phyloP scores from a whole-genome alignment of 1,140 invertebrate genomes.

The Eumaeus atala region DNA sequence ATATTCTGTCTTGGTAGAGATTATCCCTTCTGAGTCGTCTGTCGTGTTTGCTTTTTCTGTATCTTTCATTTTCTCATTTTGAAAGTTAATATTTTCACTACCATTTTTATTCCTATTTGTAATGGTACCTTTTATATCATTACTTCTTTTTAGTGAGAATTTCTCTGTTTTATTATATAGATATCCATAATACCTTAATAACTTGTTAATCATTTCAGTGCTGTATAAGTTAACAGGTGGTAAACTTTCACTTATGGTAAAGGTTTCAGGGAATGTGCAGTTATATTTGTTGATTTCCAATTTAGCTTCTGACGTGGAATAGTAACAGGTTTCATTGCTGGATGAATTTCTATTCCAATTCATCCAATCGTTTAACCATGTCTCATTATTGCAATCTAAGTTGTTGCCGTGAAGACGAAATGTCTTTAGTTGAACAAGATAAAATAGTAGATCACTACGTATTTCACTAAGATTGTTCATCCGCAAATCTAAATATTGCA shows the following conservation, averaged over 20 bases:
- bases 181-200: conserved; percentile 61
- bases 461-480: conserved; percentile 75
- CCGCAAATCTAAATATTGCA: conserved; percentile 82
- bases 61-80: conserved; percentile 7
- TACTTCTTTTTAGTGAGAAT: conserved; percentile 32
- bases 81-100: not conserved
- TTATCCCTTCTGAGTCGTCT: not conserved
- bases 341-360: conserved; percentile 71
- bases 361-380: conserved; percentile 80
- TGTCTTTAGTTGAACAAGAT: conserved; percentile 79
- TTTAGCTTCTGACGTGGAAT: conserved; percentile 56
- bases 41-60: not conserved
- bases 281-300: conserved; percentile 61
- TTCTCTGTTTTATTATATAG: conserved; percentile 63
- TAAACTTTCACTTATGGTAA: conserved; percentile 64
- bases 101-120: conserved; percentile 25
- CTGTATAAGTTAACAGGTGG: conserved; percentile 67
- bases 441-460: conserved; percentile 79
- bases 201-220: conserved; percentile 69
- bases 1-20: not conserved
- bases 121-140: conserved; percentile 17
- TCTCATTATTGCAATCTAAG: conserved; percentile 78
- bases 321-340: conserved; percentile 65
- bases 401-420: conserved; percentile 77
- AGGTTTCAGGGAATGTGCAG: conserved; percentile 65